These are phyloP conservation scores for Saccopteryx bilineata DNA, from an alignment of 2,113 vertebrate species.

Conservation along the genomic window DNA sequence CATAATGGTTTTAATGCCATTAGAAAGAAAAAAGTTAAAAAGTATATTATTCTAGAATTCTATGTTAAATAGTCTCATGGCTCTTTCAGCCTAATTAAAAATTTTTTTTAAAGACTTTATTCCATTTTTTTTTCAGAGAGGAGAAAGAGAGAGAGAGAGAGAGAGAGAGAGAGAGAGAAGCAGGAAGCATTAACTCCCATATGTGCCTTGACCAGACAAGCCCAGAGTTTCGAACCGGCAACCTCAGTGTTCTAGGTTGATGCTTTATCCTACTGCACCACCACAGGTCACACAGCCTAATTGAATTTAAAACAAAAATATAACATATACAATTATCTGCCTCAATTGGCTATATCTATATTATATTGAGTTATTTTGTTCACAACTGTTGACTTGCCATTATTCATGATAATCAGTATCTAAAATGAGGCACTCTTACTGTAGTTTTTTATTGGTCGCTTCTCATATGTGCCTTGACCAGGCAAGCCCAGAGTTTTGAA, in stretches of 20 bases:
- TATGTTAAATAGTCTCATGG: neutral
- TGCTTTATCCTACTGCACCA: too few relatives aligned
- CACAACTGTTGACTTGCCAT: neutral
- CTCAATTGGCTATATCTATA: neutral
- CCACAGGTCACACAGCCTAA: neutral
- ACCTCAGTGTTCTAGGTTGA: too few relatives aligned
- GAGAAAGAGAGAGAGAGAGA: too few relatives aligned
- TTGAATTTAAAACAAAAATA: neutral
- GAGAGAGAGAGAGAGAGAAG: too few relatives aligned
- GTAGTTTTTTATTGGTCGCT: too few relatives aligned
- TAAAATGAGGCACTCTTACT: neutral
- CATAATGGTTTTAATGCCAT: conserved; percentile 35
- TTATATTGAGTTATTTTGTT: conserved; percentile 43
- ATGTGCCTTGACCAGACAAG: too few relatives aligned
- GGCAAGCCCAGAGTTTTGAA: too few relatives aligned
- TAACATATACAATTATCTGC: neutral
- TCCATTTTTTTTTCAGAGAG: too few relatives aligned
- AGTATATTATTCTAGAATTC: conserved; percentile 3
- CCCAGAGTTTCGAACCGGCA: too few relatives aligned
- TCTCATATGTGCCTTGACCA: too few relatives aligned
- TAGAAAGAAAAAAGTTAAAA: conserved; percentile 7
- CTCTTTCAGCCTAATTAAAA: neutral
- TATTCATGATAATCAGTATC: conserved; percentile 42
- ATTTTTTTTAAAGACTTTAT: too few relatives aligned
- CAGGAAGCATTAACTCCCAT: too few relatives aligned